Percentiles rank a stretch among this genome's conserved stretches.
Conservation (phyloP, 2,888 invertebrate genomes). For the Halocaridina rubra region DNA sequence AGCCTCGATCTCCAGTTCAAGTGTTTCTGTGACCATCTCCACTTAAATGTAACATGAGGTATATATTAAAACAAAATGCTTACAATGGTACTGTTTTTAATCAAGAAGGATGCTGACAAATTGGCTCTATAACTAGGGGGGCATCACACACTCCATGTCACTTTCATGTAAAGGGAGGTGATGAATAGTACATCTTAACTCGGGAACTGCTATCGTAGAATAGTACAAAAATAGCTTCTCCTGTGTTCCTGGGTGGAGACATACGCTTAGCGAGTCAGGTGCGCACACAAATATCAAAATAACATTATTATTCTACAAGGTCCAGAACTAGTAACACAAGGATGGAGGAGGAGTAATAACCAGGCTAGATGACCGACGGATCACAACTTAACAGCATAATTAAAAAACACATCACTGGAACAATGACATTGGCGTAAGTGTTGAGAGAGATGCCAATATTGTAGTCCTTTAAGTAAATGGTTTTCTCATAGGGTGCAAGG, state of each 20-base stretch:
- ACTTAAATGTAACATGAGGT: too few relatives aligned
- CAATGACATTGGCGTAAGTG: too few relatives aligned
- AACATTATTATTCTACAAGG: conserved; percentile 46
- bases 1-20: too few relatives aligned
- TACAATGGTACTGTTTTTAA: conserved; percentile 57
- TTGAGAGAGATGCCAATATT: too few relatives aligned
- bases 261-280: conserved; percentile 41
- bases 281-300: conserved; percentile 55
- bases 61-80: not conserved
- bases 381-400: conserved; percentile 37
- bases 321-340: conserved; percentile 50
- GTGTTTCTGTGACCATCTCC: too few relatives aligned
- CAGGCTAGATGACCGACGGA: conserved; percentile 39
- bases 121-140: conserved; percentile 46
- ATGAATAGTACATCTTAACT: conserved; percentile 35
- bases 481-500: too few relatives aligned
- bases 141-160: conserved; percentile 35
- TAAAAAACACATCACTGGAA: too few relatives aligned
- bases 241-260: conserved; percentile 54
- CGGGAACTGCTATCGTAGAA: conserved; percentile 58
- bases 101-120: conserved; percentile 58
- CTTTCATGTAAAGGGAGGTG: conserved; percentile 30
- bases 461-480: too few relatives aligned
- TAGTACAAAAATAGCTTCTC: conserved; percentile 59
- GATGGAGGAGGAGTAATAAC: conserved; percentile 19